These are phyloP conservation scores for Ommatoiulus sabulosus DNA, from an alignment of 2,888 invertebrate genomes.

Conservation along the genomic window DNA sequence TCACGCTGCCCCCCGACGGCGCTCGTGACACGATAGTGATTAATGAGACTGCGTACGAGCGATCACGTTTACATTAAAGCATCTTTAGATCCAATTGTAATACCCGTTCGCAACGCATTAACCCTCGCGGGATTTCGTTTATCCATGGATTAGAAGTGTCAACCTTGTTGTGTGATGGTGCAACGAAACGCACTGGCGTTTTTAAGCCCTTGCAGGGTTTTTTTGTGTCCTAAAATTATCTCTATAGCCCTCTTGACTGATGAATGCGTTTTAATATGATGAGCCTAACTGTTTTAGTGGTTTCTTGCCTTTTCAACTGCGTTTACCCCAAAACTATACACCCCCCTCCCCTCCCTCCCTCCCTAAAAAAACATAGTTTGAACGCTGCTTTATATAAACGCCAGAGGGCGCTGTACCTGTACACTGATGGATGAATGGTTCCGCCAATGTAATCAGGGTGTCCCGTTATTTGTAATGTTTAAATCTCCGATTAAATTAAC, in stretches of 20 bases:
- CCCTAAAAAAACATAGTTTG: no score
- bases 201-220: background rate
- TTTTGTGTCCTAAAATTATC: background rate
- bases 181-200: background rate
- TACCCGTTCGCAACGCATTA: slow-evolving; percentile 44
- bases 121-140: slow-evolving; percentile 46
- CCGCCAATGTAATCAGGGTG: background rate
- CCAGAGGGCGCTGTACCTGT: background rate
- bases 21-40: slow-evolving; percentile 52
- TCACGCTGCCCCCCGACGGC: background rate
- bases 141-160: slow-evolving; percentile 50
- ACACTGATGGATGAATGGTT: background rate
- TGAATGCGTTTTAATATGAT: background rate
- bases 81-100: slow-evolving; percentile 47
- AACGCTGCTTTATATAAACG: background rate
- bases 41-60: slow-evolving; percentile 54
- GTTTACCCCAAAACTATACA: no score
- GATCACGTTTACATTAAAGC: slow-evolving; percentile 53
- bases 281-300: background rate
- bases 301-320: no score
- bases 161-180: slow-evolving; percentile 13
- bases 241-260: background rate
- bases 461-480: no score
- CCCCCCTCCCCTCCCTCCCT: no score
- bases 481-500: no score